Evolutionary conservation across 1,140 invertebrate species (phyloP).

Genomic region (Diabrotica virgifera): DNA sequence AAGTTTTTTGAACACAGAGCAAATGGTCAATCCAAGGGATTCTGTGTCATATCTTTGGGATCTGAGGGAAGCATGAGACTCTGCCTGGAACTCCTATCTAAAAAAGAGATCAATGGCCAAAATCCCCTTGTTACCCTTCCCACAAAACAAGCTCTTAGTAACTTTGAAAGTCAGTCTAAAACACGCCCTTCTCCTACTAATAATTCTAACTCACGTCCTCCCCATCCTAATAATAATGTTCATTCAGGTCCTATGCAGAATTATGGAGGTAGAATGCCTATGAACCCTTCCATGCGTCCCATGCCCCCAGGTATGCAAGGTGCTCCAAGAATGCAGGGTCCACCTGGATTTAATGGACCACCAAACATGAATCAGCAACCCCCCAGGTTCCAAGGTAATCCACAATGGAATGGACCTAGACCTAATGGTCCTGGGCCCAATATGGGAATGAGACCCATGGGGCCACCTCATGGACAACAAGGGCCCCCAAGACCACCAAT

Average conservation of each 20-base stretch:
- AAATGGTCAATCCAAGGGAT: slow-evolving; percentile 99
- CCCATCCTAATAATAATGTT: slow-evolving; percentile 52
- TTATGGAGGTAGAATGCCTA: slow-evolving; percentile 64
- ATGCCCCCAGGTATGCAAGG: slow-evolving; percentile 60
- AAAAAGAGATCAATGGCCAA: slow-evolving; percentile 94
- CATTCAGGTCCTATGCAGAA: slow-evolving; percentile 54
- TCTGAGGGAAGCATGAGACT: slow-evolving; percentile 88
- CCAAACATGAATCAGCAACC: slow-evolving; percentile 47
- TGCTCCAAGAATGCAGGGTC: slow-evolving; percentile 68
- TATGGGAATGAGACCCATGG: slow-evolving; percentile 55
- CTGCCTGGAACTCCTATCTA: slow-evolving; percentile 88
- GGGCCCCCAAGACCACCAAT: slow-evolving; percentile 62
- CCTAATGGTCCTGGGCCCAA: slow-evolving; percentile 56
- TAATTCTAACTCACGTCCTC: slow-evolving; percentile 48
- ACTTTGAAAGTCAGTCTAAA: slow-evolving; percentile 84
- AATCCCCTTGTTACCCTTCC: slow-evolving; percentile 91
- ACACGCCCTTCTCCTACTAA: slow-evolving; percentile 75
- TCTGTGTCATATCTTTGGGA: slow-evolving; percentile 87
- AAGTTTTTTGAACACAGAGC: slow-evolving; percentile 99
- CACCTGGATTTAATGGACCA: slow-evolving; percentile 45
- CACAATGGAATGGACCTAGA: slow-evolving; percentile 57
- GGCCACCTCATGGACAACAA: slow-evolving; percentile 58
- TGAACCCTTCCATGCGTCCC: slow-evolving; percentile 63
- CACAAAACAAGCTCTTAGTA: slow-evolving; percentile 71
- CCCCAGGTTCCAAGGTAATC: slow-evolving; percentile 59